Conservation (phyloP, 2,888 invertebrate genomes). For the Galerucella calmariensis region DNA sequence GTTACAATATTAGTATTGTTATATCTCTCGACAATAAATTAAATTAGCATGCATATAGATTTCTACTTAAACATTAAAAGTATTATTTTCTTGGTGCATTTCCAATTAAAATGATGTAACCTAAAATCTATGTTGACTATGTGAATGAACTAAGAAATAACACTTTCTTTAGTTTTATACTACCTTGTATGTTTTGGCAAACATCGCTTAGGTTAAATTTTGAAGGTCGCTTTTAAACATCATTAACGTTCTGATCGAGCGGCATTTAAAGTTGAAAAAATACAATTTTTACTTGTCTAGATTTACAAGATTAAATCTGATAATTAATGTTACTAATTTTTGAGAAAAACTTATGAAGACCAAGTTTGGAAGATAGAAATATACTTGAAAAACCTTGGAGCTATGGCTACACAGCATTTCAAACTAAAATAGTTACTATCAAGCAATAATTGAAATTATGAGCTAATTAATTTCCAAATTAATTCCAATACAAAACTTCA, state of each 20-base stretch:
- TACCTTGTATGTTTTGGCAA: background rate
- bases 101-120: too few species aligned
- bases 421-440: too few species aligned
- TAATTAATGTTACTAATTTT: background rate
- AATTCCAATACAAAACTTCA: too few species aligned
- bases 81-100: too few species aligned
- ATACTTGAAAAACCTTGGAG: background rate
- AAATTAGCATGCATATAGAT: too few species aligned
- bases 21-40: too few species aligned
- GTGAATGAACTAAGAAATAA: too few species aligned
- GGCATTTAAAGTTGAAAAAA: conserved; percentile 1
- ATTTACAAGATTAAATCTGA: background rate
- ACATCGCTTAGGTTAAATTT: background rate
- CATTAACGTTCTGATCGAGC: background rate
- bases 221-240: background rate
- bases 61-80: too few species aligned
- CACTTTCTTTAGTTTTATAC: background rate
- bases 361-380: background rate
- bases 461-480: too few species aligned
- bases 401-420: background rate
- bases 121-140: background rate
- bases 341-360: background rate
- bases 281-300: background rate
- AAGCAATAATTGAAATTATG: too few species aligned
- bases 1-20: too few species aligned